These are phyloP conservation scores for Mixornis gularis DNA, from an alignment of 2,113 vertebrate genomes.

Conservation along the genomic window DNA sequence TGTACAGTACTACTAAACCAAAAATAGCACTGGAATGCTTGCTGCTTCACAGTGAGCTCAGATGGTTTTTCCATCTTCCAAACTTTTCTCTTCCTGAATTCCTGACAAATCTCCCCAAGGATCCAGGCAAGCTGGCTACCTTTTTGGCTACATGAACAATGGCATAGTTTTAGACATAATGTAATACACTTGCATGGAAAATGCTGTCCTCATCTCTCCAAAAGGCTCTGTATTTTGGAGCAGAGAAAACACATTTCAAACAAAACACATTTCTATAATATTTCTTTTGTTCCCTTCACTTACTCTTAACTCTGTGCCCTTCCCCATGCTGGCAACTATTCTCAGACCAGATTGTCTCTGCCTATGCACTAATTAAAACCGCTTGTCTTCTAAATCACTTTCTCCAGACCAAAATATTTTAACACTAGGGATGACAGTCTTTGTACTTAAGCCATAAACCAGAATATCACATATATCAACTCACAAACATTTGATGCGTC, in stretches of 20 bases:
- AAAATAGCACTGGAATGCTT: slow-evolving; percentile 4
- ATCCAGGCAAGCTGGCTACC: not conserved
- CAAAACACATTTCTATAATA: not conserved
- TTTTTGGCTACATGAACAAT: not conserved
- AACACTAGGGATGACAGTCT: not conserved
- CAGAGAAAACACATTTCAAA: not conserved
- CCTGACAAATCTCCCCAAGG: not conserved
- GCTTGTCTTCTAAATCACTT: not conserved
- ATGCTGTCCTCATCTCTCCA: not conserved
- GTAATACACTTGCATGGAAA: not conserved
- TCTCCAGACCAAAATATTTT: not conserved
- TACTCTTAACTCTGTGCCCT: not conserved
- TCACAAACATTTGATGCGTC: not conserved
- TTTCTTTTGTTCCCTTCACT: not conserved
- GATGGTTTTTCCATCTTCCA: not conserved
- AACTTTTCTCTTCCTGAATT: not conserved
- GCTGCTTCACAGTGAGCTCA: slow-evolving; percentile 1
- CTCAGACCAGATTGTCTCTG: not conserved
- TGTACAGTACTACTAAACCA: not conserved
- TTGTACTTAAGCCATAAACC: not conserved
- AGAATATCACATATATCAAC: not conserved
- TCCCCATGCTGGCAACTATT: not conserved
- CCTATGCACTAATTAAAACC: not conserved
- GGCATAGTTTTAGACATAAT: not conserved
- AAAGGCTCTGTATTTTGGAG: not conserved